phyloP scores from a whole-genome alignment of 2,113 vertebrate genomes.

The Python bivittatus region DNA sequence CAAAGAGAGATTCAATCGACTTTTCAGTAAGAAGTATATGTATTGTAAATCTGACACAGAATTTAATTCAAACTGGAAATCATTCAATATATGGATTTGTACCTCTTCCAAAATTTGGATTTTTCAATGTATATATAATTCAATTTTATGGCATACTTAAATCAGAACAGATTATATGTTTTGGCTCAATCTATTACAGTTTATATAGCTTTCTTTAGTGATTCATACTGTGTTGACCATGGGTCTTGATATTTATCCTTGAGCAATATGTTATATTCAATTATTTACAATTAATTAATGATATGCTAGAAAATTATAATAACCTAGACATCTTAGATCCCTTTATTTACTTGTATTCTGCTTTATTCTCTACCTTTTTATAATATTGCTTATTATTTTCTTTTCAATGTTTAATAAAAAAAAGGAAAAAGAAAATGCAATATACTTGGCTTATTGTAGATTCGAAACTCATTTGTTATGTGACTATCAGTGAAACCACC shows the following conservation, averaged over 20 bases:
- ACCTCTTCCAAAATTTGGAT: not conserved
- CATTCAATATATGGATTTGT: not conserved
- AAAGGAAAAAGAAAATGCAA: not conserved
- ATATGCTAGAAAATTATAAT: not conserved
- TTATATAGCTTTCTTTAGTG: not conserved
- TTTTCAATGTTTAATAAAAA: not conserved
- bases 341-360: not conserved
- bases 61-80: not conserved
- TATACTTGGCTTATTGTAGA: not conserved
- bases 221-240: not conserved
- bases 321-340: not conserved
- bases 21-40: not conserved
- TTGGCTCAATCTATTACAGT: not conserved
- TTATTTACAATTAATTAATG: not conserved
- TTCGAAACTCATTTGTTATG: not conserved
- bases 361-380: not conserved
- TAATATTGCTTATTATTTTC: not conserved
- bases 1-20: not conserved
- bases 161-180: not conserved
- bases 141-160: not conserved
- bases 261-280: not conserved
- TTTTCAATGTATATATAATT: not conserved
- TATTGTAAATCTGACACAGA: not conserved
- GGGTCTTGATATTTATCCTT: not conserved
- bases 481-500: not conserved